Evolutionary conservation across 1,140 invertebrate genomes (phyloP).

Genomic region (Sarcophaga bullata): DNA sequence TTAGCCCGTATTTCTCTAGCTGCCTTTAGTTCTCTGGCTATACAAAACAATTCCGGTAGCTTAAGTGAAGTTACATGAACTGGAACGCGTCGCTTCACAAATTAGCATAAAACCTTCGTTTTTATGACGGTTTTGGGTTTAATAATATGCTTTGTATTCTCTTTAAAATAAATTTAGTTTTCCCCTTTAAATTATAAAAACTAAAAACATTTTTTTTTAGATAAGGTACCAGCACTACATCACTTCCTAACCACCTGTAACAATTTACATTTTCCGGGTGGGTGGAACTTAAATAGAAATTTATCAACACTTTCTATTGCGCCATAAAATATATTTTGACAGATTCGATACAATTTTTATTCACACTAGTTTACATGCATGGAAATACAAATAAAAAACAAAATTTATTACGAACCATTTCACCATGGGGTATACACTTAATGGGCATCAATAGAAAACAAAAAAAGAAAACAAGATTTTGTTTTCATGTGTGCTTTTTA

Average conservation of each 20-base stretch:
- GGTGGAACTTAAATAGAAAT: neutral
- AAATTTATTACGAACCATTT: neutral
- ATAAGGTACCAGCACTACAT: too few species aligned
- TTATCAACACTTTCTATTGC: slow-evolving; percentile 19
- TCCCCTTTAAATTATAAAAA: too few species aligned
- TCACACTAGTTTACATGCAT: neutral
- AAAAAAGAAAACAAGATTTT: neutral
- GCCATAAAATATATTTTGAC: slow-evolving; percentile 15
- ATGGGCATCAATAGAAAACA: neutral
- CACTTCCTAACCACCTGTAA: neutral
- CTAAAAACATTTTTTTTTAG: too few species aligned
- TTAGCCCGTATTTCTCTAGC: too few species aligned
- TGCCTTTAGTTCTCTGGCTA: too few species aligned
- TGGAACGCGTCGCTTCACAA: too few species aligned
- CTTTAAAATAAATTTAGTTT: too few species aligned
- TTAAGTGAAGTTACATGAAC: too few species aligned
- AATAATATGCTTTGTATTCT: too few species aligned
- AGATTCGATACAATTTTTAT: neutral
- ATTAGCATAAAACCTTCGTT: too few species aligned
- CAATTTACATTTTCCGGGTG: neutral
- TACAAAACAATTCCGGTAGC: too few species aligned
- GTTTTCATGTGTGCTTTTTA: neutral
- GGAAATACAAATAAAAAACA: neutral
- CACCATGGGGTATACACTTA: neutral
- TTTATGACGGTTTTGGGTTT: too few species aligned